Percentiles rank a stretch among this genome's conserved stretches.
phyloP scores from a whole-genome alignment of 92 coral and sea anemone genomes.

The Phenganax marumi region DNA sequence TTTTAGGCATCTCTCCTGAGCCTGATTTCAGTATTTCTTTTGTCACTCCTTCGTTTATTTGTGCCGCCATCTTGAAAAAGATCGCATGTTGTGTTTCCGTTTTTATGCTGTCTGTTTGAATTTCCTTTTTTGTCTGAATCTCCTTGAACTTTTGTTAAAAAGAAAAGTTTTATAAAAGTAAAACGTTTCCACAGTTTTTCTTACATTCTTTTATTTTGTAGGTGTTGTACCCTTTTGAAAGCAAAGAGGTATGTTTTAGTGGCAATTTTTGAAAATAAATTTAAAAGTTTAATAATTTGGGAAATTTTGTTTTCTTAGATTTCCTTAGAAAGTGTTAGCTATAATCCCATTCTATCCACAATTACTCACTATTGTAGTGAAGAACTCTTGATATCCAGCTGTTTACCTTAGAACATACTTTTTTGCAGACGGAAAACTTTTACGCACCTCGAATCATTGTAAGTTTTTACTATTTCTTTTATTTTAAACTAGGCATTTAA shows the following conservation, averaged over 20 bases:
- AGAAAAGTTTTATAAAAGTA: background rate
- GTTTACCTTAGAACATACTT: no score
- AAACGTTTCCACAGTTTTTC: no score
- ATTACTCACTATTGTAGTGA: no score
- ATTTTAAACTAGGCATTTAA: background rate
- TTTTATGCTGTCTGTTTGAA: no score
- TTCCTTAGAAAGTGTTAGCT: background rate
- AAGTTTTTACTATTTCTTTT: slow-evolving; percentile 8
- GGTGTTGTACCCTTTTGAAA: no score
- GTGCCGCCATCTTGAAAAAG: slow-evolving; percentile 20
- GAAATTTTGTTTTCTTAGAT: background rate
- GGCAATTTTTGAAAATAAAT: background rate
- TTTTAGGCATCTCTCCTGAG: slow-evolving; percentile 40
- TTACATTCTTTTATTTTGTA: no score
- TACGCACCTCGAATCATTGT: background rate
- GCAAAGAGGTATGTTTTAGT: background rate
- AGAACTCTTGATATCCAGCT: no score
- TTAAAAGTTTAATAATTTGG: background rate
- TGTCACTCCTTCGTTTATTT: slow-evolving; percentile 39
- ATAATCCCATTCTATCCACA: no score
- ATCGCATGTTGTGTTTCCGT: background rate
- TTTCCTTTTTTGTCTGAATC: background rate
- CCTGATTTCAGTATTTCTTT: slow-evolving; percentile 46
- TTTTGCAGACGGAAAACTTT: no score
- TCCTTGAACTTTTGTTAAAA: background rate